phyloP scores from a whole-genome alignment of 2,797 vertebrate genomes.

The Rhinophrynus dorsalis region DNA sequence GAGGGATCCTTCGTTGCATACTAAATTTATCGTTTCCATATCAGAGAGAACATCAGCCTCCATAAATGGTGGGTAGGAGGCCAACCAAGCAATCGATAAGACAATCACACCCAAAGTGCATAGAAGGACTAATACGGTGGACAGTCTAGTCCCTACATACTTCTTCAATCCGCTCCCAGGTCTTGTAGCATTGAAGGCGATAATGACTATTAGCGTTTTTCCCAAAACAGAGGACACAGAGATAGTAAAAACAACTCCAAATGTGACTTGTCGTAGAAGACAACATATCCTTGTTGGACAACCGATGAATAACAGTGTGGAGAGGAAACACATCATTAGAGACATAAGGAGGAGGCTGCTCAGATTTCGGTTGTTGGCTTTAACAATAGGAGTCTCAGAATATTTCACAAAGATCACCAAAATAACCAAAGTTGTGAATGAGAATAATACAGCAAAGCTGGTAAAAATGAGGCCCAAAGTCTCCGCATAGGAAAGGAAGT shows the following conservation, averaged over 20 bases:
- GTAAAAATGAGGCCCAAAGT: background rate
- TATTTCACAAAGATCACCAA: constrained; percentile 1
- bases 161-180: background rate
- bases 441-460: background rate
- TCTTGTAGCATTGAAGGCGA: constrained; percentile 24
- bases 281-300: background rate
- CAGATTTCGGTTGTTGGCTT: background rate
- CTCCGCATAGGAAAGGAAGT: background rate
- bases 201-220: constrained; percentile 25
- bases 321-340: background rate
- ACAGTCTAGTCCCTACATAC: background rate
- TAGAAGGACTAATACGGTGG: background rate
- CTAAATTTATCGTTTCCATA: background rate
- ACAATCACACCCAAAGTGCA: background rate
- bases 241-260: constrained; percentile 10
- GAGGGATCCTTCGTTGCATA: background rate
- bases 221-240: constrained; percentile 22
- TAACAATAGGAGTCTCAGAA: background rate
- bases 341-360: background rate
- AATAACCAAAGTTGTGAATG: background rate
- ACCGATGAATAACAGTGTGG: constrained; percentile 8
- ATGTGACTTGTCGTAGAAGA: background rate
- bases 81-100: background rate
- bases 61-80: background rate
- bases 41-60: background rate